Conservation (phyloP, 2,888 invertebrate genomes). For the Netelia melanura region DNA sequence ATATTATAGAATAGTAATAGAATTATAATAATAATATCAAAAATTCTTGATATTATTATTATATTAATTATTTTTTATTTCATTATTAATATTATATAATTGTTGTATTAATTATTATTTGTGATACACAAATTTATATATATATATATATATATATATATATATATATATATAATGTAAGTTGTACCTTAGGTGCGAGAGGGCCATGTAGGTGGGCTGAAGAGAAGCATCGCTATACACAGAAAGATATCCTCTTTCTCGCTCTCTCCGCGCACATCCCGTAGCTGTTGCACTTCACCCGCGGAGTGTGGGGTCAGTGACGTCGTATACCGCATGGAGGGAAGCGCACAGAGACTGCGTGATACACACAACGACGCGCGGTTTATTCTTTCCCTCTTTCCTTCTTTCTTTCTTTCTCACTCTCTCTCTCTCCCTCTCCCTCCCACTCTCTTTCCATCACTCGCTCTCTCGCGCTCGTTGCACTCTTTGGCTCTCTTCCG, state of each 20-base stretch:
- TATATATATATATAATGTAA: slow-evolving; percentile 5
- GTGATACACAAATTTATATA: neutral
- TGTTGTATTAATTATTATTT: neutral
- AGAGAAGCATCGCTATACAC: slow-evolving; percentile 58
- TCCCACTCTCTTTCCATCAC: slow-evolving; percentile 35
- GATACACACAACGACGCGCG: slow-evolving; percentile 60
- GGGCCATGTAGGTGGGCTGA: slow-evolving; percentile 63
- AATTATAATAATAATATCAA: too few species aligned
- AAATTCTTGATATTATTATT: too few species aligned
- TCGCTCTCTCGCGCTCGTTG: slow-evolving; percentile 14
- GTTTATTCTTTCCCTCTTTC: slow-evolving; percentile 47
- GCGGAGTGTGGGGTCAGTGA: slow-evolving; percentile 71
- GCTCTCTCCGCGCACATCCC: neutral
- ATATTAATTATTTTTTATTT: too few species aligned
- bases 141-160: neutral
- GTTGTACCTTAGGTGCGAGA: slow-evolving; percentile 57
- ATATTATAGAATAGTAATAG: neutral
- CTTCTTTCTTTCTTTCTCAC: slow-evolving; percentile 38
- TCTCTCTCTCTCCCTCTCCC: slow-evolving; percentile 21
- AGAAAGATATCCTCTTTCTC: slow-evolving; percentile 38
- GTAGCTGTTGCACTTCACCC: slow-evolving; percentile 61
- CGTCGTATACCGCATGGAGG: slow-evolving; percentile 55
- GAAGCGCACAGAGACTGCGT: slow-evolving; percentile 57
- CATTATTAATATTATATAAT: neutral
- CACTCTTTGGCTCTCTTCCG: slow-evolving; percentile 24